phyloP scores from a whole-genome alignment of 1,140 invertebrate genomes.

The Matsumurasca onukii region DNA sequence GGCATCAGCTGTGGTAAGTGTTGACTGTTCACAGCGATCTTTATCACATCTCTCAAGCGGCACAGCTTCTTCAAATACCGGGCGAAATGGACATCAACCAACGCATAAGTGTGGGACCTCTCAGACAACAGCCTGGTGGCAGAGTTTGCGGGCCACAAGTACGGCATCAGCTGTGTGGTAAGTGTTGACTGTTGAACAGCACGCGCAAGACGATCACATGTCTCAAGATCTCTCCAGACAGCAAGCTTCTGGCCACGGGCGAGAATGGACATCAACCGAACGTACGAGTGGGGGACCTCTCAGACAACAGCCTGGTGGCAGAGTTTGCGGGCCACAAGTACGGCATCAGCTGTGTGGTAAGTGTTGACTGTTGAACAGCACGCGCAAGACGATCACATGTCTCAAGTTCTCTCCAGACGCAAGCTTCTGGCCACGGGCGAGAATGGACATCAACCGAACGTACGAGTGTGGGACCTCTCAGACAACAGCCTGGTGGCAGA shows the following conservation, averaged over 20 bases:
- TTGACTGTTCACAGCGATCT: too few relatives aligned
- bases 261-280: slow-evolving; percentile 83
- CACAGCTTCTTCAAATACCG: too few relatives aligned
- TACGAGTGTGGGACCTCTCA: too few relatives aligned
- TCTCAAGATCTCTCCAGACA: slow-evolving; percentile 75
- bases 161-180: slow-evolving; percentile 94
- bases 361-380: slow-evolving; percentile 88
- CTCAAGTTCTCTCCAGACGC: slow-evolving; percentile 78
- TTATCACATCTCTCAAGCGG: too few relatives aligned
- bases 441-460: slow-evolving; percentile 82
- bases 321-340: slow-evolving; percentile 94
- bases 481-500: too few relatives aligned
- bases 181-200: slow-evolving; percentile 86
- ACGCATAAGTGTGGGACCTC: slow-evolving; percentile 87
- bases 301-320: slow-evolving; percentile 65
- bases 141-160: slow-evolving; percentile 92
- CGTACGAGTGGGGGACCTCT: slow-evolving; percentile 84
- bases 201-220: slow-evolving; percentile 89
- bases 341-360: slow-evolving; percentile 92
- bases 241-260: slow-evolving; percentile 69
- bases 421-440: slow-evolving; percentile 67
- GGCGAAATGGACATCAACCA: slow-evolving; percentile 76
- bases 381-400: slow-evolving; percentile 86
- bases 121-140: slow-evolving; percentile 66
- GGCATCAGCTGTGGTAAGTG: too few relatives aligned